Conservation (phyloP, 2,888 invertebrate species). For the Drosophila aldrichi region DNA sequence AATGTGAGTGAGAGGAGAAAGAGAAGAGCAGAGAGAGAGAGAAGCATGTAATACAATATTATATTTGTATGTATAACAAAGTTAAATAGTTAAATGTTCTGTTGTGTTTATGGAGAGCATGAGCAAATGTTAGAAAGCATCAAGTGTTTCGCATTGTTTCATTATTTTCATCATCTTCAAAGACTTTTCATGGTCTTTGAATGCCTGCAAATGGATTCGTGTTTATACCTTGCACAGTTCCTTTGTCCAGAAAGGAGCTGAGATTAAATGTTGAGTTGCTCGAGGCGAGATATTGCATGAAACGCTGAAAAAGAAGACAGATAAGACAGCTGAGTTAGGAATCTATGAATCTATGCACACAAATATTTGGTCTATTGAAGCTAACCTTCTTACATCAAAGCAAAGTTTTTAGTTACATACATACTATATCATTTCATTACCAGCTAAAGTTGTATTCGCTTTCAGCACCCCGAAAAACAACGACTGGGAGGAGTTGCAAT, state of each 20-base stretch:
- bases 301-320: slow-evolving; percentile 91
- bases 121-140: slow-evolving; percentile 53
- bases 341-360: not conserved
- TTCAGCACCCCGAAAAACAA: not conserved
- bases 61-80: slow-evolving; percentile 12
- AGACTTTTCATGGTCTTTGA: not conserved
- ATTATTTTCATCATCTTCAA: slow-evolving; percentile 2
- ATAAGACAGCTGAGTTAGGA: not conserved
- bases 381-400: not conserved
- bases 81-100: slow-evolving; percentile 10
- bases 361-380: not conserved
- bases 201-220: slow-evolving; percentile 13
- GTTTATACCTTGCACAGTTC: slow-evolving; percentile 96
- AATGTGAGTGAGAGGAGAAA: slow-evolving; percentile 43
- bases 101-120: slow-evolving; percentile 19
- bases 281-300: slow-evolving; percentile 99
- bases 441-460: not conserved
- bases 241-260: slow-evolving; percentile 98
- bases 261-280: slow-evolving; percentile 99
- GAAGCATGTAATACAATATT: slow-evolving; percentile 33
- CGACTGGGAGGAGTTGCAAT: not conserved
- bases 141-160: slow-evolving; percentile 28
- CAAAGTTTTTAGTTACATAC: too few relatives aligned
- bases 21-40: slow-evolving; percentile 59
- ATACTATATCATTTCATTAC: not conserved